Evolutionary conservation across 2,113 vertebrate species (phyloP), one percentile per base, ranked within the genome.

Genomic region (Ptychochromis oligacanthus): DNA sequence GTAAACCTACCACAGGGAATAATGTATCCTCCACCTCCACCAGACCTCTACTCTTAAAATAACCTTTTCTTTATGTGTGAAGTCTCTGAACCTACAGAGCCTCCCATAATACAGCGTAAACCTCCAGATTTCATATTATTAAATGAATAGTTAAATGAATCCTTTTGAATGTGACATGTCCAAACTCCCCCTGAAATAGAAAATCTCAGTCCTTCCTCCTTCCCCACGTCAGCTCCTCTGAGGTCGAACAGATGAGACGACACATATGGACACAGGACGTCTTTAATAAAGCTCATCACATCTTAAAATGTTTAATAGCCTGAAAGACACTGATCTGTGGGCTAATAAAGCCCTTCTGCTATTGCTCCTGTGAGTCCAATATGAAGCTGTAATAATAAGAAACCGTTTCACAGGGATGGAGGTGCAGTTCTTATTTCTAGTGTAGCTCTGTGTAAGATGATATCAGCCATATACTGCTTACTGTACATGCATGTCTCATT

Each of bases 271-370:
- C 26, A 2, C 64, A 75, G 59, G 78, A 60, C 49, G 76, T 52
- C 3, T 4, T 34, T 65, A 65, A 75, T 43, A 36, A 58, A 57
- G 57, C 49, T 54, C 38, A 26, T 58, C 62, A 28, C 59, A 14
- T 81, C 55, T 7, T 52, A 65, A 75, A 85, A n/a, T 59, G 83
- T 84, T 79, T 79, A 82, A 80, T 57, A 26, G 89, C 28, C 54
- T 52, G 28, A 12, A 38, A 36, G 59, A 72, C 59, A 36, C 22
- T 81, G 56, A 46, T 75, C 57, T 43, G 65, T 59, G 4, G 43
- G 62, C 34, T 78, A 70, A 82, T 91, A 77, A 75, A 58, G 59
- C 36, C 40, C 15, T 46, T 17, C 77, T 80, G n/a, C 7, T 38
- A 70, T 58, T 2, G 76, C 36, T 88, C 87, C 87, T 64, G 2